Evolutionary conservation across 2,797 vertebrate genomes (phyloP), one percentile per base, ranked within the genome.

Genomic region (Hylomyscus alleni): DNA sequence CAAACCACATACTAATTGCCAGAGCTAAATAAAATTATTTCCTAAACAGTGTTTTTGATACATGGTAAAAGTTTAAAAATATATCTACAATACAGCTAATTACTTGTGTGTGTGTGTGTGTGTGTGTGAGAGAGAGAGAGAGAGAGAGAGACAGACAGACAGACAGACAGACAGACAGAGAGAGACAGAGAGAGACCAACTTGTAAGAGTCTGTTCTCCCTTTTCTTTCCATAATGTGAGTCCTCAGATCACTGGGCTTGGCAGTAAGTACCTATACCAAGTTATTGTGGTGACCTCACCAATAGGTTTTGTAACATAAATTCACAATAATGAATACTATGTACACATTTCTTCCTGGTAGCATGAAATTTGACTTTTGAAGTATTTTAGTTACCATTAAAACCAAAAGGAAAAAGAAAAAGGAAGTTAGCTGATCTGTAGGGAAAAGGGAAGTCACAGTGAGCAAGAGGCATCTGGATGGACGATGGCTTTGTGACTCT

Each of bases 351-450:
- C 47, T 72, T 95, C 88, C 67, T 12, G 26, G 31, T 54, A 82
- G 47, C 73, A 73, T 85, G 37, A 78, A 81, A 54, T 85, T 95
- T 83, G 89, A 52, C 75, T 47, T 95, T 78, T 73, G 67, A 84
- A 90, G 31, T 44, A 86, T 96, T 96, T 96, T 92, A 81, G 83
- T 96, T 94, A 92, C 62, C 37, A 90, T 81, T 88, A 81, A 73
- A 77, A 83, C 52, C 13, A 69, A 89, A 82, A 92, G 75, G 6
- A 92, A 82, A 56, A 85, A 84, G 7, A 95, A 85, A 95, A 90
- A 31, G 95, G 96, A 97, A 97, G 83, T 97, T 73, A 94, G 3
- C 69, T 91, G 19, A 82, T 96, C 96, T 90, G 82, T 26, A 95
- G 65, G 26, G 60, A 83, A 62, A n/a, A 50, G 84, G 96, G 69